A percentile compares a stretch with the other conserved stretches of the same genome.
Conservation (phyloP, 2,797 vertebrate species). For the Antennarius maculatus region DNA sequence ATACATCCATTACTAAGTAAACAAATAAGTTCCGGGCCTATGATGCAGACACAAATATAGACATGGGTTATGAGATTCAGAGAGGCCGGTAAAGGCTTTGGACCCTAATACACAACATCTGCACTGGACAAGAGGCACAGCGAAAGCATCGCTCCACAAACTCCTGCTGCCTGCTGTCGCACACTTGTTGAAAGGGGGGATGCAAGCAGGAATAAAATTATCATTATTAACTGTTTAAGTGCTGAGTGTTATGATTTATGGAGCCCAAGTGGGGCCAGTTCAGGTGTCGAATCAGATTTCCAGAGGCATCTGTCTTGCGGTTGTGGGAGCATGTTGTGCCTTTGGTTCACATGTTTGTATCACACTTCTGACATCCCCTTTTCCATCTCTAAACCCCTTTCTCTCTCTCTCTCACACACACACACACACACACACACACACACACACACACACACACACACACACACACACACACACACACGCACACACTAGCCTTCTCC, state of each 20-base stretch:
- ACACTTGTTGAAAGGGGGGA: slow-evolving; percentile 38
- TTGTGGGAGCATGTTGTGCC: slow-evolving; percentile 88
- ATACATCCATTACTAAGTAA: slow-evolving; percentile 83
- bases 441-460: background rate
- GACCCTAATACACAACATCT: slow-evolving; percentile 81
- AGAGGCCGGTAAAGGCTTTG: slow-evolving; percentile 73
- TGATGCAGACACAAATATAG: slow-evolving; percentile 84
- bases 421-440: background rate
- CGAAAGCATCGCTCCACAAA: slow-evolving; percentile 54
- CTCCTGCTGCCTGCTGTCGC: slow-evolving; percentile 46
- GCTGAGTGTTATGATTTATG: slow-evolving; percentile 88
- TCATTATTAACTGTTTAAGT: slow-evolving; percentile 87
- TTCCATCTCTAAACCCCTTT: slow-evolving; percentile 42
- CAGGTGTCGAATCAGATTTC: slow-evolving; percentile 90
- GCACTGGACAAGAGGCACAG: slow-evolving; percentile 67
- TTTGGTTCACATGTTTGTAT: slow-evolving; percentile 87
- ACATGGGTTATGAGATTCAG: slow-evolving; percentile 83
- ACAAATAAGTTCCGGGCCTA: slow-evolving; percentile 83
- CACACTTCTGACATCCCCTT: slow-evolving; percentile 79
- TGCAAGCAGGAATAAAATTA: slow-evolving; percentile 67
- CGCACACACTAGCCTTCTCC: slow-evolving; percentile 16
- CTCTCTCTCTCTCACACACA: background rate
- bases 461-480: background rate
- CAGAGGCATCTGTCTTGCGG: slow-evolving; percentile 88
- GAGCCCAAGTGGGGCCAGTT: slow-evolving; percentile 86